These are phyloP conservation scores for Lysandra coridon DNA, from an alignment of 2,888 invertebrate species.

Conservation along the genomic window DNA sequence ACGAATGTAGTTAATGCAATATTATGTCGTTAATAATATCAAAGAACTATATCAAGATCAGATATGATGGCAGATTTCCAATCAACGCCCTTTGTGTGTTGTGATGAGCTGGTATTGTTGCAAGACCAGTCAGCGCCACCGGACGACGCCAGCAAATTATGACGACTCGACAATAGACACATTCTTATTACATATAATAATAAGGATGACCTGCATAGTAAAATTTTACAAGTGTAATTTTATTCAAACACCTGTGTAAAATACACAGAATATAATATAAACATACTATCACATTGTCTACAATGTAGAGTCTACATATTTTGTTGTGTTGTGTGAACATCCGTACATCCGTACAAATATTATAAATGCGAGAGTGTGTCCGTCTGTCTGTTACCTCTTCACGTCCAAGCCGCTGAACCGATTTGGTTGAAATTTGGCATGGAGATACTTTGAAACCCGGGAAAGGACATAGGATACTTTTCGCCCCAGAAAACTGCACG, in stretches of 20 bases:
- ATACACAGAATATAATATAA: not conserved
- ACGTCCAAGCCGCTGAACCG: too few relatives aligned
- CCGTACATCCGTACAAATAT: too few relatives aligned
- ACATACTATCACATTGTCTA: too few relatives aligned
- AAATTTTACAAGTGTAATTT: not conserved
- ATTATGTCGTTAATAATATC: not conserved
- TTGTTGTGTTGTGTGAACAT: too few relatives aligned
- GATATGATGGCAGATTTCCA: not conserved
- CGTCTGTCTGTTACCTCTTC: too few relatives aligned
- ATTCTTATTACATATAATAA: constrained; percentile 33
- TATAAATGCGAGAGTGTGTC: too few relatives aligned
- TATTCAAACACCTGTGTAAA: not conserved
- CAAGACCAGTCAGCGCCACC: not conserved
- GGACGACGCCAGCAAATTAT: not conserved
- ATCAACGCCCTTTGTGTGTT: not conserved
- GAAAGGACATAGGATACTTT: too few relatives aligned
- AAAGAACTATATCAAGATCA: not conserved
- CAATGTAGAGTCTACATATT: too few relatives aligned
- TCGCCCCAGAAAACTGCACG: too few relatives aligned
- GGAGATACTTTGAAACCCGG: too few relatives aligned
- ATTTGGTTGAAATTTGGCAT: too few relatives aligned
- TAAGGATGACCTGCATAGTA: not conserved
- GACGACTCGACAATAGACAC: not conserved
- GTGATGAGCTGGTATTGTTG: not conserved
- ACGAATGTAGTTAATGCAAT: not conserved